phyloP scores from a whole-genome alignment of 2,113 vertebrate species.

The Triplophysa tibetana region DNA sequence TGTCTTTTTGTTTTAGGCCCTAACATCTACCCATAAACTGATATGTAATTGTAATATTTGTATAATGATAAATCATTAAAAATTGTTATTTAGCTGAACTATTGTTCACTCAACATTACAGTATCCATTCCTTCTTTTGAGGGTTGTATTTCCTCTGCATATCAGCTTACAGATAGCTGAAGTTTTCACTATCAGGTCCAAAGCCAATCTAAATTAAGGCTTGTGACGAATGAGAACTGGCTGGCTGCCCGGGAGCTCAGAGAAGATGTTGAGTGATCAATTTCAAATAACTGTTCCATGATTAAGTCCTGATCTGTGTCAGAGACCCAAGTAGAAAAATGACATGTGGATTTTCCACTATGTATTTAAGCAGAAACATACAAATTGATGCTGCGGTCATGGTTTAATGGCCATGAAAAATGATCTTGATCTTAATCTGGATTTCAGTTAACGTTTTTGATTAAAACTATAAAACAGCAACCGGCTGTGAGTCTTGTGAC shows the following conservation, averaged over 20 bases:
- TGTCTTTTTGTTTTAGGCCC: not conserved
- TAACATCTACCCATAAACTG: not conserved
- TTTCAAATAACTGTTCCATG: conserved; percentile 49
- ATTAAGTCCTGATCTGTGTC: conserved; percentile 37
- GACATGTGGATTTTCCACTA: not conserved
- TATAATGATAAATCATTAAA: not conserved
- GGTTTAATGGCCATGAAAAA: not conserved
- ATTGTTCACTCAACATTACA: not conserved
- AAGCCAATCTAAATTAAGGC: conserved; percentile 39
- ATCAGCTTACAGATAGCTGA: conserved; percentile 34
- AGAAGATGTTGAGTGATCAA: conserved; percentile 42
- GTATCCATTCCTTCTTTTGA: conserved; percentile 1
- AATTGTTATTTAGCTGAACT: not conserved
- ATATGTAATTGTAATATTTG: no score
- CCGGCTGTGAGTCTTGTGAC: no score
- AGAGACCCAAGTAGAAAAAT: conserved; percentile 9
- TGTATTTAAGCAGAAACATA: not conserved
- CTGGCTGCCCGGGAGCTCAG: conserved; percentile 32
- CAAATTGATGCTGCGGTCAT: not conserved
- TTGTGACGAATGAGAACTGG: conserved; percentile 41
- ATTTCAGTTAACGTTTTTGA: no score
- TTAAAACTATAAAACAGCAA: no score
- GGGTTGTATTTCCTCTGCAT: conserved; percentile 27
- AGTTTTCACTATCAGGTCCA: conserved; percentile 47
- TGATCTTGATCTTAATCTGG: not conserved